Evolutionary conservation across 2,888 invertebrate genomes (phyloP).

Genomic region (Rhorus exstirpatorius): DNA sequence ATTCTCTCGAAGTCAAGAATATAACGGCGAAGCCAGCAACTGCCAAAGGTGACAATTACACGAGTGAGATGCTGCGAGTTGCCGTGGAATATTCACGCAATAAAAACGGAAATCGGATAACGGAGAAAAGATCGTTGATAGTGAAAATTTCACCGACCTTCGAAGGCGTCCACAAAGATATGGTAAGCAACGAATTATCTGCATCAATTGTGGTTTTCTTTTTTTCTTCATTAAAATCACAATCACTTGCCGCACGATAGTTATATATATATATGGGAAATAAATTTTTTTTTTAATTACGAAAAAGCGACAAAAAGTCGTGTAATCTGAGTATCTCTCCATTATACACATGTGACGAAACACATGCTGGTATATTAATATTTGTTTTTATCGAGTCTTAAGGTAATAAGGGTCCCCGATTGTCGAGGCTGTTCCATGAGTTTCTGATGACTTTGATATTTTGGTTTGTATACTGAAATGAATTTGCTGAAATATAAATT

Average conservation of each 20-base stretch:
- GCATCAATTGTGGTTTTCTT: neutral
- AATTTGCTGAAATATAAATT: too few species aligned
- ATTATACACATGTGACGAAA: neutral
- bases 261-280: neutral
- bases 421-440: neutral
- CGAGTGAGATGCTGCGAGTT: conserved; percentile 82
- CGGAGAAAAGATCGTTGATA: conserved; percentile 78
- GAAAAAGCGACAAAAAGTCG: neutral
- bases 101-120: conserved; percentile 66
- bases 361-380: neutral
- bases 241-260: neutral
- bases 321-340: neutral
- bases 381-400: neutral
- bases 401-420: neutral
- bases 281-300: neutral
- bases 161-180: conserved; percentile 83
- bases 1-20: conserved; percentile 77
- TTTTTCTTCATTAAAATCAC: neutral
- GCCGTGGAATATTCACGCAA: conserved; percentile 73
- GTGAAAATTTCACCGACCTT: conserved; percentile 84
- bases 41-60: conserved; percentile 83
- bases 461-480: neutral
- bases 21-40: conserved; percentile 80
- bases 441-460: neutral
- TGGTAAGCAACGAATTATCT: conserved; percentile 73